A percentile compares a stretch with the other conserved stretches of the same genome.
phyloP scores from a whole-genome alignment of 2,113 vertebrate species.

The Rhagologus leucostigma region DNA sequence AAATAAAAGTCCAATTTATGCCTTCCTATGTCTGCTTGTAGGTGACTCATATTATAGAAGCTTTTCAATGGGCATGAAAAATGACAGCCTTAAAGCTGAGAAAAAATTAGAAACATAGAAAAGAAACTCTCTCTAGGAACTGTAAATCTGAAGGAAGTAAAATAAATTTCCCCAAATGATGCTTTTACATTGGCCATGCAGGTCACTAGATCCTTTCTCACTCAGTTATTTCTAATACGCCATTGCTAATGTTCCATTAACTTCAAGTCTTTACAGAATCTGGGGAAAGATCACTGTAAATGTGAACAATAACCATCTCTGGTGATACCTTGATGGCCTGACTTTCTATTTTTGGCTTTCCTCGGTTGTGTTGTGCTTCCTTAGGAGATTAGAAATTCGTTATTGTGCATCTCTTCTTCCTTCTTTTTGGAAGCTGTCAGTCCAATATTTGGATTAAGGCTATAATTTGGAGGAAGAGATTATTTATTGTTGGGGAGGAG shows the following conservation, averaged over 20 bases:
- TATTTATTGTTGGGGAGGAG: background rate
- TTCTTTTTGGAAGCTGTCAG: conserved; percentile 21
- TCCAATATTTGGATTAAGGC: conserved; percentile 15
- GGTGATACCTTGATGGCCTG: background rate
- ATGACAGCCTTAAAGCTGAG: background rate
- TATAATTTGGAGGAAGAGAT: background rate
- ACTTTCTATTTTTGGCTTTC: background rate
- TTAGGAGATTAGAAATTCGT: background rate
- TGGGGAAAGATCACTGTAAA: background rate
- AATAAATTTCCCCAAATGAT: background rate
- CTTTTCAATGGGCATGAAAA: background rate
- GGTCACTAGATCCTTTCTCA: background rate
- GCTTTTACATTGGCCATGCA: background rate
- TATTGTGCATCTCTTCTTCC: background rate
- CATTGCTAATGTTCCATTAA: background rate
- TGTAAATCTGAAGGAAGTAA: background rate
- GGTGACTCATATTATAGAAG: background rate
- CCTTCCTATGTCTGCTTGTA: background rate
- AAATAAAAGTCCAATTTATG: background rate
- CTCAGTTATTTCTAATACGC: background rate
- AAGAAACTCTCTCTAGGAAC: background rate
- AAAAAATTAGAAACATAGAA: background rate
- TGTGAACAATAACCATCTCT: background rate
- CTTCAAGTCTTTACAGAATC: background rate
- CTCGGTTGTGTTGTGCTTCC: background rate